A percentile compares a stretch with the other conserved stretches of the same genome.
phyloP scores from a whole-genome alignment of 2,113 vertebrate genomes.

The Nerophis lumbriciformis region DNA sequence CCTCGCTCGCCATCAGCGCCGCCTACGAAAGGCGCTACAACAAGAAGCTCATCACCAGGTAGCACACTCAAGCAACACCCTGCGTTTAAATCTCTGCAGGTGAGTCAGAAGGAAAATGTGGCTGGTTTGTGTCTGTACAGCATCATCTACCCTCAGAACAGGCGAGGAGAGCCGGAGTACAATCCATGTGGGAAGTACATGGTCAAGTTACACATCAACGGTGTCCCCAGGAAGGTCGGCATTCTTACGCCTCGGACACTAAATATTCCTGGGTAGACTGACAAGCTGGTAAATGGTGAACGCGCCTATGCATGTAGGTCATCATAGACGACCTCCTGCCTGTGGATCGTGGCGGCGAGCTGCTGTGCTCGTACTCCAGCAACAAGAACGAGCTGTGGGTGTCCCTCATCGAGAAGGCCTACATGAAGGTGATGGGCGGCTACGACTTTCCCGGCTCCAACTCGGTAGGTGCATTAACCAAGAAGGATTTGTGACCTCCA shows the following conservation, averaged over 20 bases:
- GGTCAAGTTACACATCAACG: conserved; percentile 98
- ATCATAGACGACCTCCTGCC: conserved; percentile 96
- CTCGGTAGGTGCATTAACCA: conserved; percentile 77
- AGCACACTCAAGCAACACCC: conserved; percentile 3
- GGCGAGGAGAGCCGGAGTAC: conserved; percentile 91
- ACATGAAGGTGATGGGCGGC: conserved; percentile 99
- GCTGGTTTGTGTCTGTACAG: conserved; percentile 58
- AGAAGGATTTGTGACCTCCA: too few species aligned
- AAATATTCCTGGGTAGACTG: not conserved
- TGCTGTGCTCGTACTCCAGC: conserved; percentile 97
- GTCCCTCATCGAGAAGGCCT: conserved; percentile 97
- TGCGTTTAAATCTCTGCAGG: not conserved
- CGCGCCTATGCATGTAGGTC: conserved; percentile 68
- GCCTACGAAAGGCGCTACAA: conserved; percentile 95
- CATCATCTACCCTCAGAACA: conserved; percentile 97
- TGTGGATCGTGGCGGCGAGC: conserved; percentile 88
- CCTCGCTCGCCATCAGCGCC: conserved; percentile 94
- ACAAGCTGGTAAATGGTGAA: not conserved
- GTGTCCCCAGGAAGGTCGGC: conserved; percentile 93
- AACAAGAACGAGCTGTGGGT: conserved; percentile 97
- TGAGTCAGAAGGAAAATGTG: not conserved
- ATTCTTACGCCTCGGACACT: too few species aligned
- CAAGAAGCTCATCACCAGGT: conserved; percentile 98
- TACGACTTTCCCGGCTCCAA: conserved; percentile 98
- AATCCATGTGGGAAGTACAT: conserved; percentile 99